These are phyloP conservation scores for Phoeniculus purpureus DNA, from an alignment of 2,797 vertebrate genomes.

Conservation along the genomic window DNA sequence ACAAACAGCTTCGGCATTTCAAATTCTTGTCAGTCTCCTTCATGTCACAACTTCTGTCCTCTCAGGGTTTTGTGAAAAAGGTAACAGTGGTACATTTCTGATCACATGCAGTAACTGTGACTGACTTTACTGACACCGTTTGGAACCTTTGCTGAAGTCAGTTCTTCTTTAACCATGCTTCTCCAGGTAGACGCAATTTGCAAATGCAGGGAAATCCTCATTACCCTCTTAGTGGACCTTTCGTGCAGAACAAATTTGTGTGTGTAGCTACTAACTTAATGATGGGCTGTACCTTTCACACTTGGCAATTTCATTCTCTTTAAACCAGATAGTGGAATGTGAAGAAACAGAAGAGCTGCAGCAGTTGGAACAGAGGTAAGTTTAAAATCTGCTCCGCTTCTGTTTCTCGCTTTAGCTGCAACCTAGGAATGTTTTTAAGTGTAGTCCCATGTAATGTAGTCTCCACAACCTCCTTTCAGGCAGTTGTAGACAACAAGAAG, in stretches of 20 bases:
- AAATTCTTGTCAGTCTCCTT: slow-evolving; percentile 92
- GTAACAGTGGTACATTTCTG: slow-evolving; percentile 68
- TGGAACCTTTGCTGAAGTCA: background rate
- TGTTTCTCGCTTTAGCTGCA: background rate
- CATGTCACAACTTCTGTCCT: slow-evolving; percentile 88
- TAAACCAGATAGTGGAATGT: slow-evolving; percentile 82
- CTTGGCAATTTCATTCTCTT: background rate
- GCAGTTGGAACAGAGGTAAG: slow-evolving; percentile 88
- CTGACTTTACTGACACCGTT: background rate
- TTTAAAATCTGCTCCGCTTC: background rate
- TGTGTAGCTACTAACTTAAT: background rate
- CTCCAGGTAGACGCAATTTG: background rate
- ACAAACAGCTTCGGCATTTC: slow-evolving; percentile 93
- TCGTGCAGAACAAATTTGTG: background rate
- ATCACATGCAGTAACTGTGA: background rate
- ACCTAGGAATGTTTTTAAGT: background rate
- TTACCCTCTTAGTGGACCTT: background rate
- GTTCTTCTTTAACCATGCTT: background rate
- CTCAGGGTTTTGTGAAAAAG: slow-evolving; percentile 87
- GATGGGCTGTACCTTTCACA: background rate
- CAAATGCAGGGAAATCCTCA: background rate
- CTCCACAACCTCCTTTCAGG: too few species aligned
- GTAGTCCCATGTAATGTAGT: background rate
- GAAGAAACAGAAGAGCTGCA: slow-evolving; percentile 78
- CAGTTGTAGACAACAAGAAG: too few species aligned